Evolutionary conservation across 2,797 vertebrate species (phyloP).

Genomic region (Stomatorhinus walkeri): DNA sequence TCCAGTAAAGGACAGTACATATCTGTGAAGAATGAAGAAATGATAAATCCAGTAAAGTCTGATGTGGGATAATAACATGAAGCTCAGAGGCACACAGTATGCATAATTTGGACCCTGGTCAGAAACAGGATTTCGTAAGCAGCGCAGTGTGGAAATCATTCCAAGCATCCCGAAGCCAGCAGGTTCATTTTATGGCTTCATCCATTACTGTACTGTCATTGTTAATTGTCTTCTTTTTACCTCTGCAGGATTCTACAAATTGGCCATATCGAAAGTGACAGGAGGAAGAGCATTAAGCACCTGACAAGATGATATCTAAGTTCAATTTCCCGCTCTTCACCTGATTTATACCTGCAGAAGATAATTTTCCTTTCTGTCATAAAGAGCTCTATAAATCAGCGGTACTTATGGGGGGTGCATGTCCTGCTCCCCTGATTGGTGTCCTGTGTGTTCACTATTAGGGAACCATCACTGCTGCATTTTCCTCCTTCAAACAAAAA

Average conservation of each 20-base stretch:
- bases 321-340: slow-evolving; percentile 99
- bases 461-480: slow-evolving; percentile 99
- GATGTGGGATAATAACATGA: background rate
- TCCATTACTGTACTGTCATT: slow-evolving; percentile 99
- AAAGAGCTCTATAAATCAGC: slow-evolving; percentile 99
- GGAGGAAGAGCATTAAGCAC: slow-evolving; percentile 99
- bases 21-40: background rate
- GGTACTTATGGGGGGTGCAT: slow-evolving; percentile 96
- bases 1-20: background rate
- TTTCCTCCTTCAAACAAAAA: slow-evolving; percentile 99
- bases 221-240: slow-evolving; percentile 99
- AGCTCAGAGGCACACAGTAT: slow-evolving; percentile 55
- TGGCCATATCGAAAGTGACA: slow-evolving; percentile 99
- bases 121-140: slow-evolving; percentile 72
- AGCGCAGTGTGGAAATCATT: slow-evolving; percentile 98
- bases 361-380: slow-evolving; percentile 99
- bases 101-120: slow-evolving; percentile 63
- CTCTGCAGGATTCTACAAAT: slow-evolving; percentile 99
- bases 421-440: slow-evolving; percentile 85
- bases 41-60: slow-evolving; percentile 7
- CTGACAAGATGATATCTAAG: slow-evolving; percentile 99
- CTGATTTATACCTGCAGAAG: slow-evolving; percentile 99
- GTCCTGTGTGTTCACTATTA: slow-evolving; percentile 98
- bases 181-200: slow-evolving; percentile 99
- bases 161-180: slow-evolving; percentile 93